Base-by-base conservation (phyloP, 2,113 vertebrate genomes). In the Strix aluco region DNA sequence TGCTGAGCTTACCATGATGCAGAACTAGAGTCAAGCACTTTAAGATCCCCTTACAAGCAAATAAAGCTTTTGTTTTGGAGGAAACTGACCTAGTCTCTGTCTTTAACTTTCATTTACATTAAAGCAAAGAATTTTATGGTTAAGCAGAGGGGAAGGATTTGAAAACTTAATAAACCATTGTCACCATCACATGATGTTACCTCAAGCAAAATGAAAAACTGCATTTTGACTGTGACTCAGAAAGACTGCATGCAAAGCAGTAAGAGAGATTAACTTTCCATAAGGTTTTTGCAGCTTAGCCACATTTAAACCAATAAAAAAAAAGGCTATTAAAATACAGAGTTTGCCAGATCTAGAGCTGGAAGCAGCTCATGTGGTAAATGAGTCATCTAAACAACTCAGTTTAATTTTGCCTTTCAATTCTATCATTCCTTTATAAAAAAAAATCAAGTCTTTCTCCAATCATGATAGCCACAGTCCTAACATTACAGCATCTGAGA, bases 331-430 rank as follows among this genome's bases (percentile, higher is more conserved):
- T 96, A 85, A 95, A 95, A 89, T 73, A 71, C 30, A 52, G 69
- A 69, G n/a, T 67, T 89, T 94, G 71, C 92, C 86, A 96, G 82
- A 86, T 59, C 34, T 54, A 88, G 55, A 90, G 70, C 58, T 94
- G 72, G 62, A 96, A 96, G 67, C 34, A 71, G 82, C 67, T 93
- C 81, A 72, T 95, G 55, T 70, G 81, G 90, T 83, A 73, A 93
- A 70, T 96, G 95, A 97, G 73, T 97, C 94, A 96, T 81, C 80
- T 65, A 75, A 97, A 92, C 74, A 88, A 69, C 20, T 93, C 57
- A 13, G 22, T 85, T 71, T 52, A 49, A 82, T 72, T 90, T 67
- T 73, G 51, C 38, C 75, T 88, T 95, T 58, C 81, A 90, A 49
- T 51, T 85, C 69, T 61, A 61, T 77, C 17, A 23, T 59, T 72